A percentile compares a stretch with the other conserved stretches of the same genome.
These are phyloP conservation scores for Idaea straminata DNA, from an alignment of 2,888 invertebrate genomes.

Conservation along the genomic window DNA sequence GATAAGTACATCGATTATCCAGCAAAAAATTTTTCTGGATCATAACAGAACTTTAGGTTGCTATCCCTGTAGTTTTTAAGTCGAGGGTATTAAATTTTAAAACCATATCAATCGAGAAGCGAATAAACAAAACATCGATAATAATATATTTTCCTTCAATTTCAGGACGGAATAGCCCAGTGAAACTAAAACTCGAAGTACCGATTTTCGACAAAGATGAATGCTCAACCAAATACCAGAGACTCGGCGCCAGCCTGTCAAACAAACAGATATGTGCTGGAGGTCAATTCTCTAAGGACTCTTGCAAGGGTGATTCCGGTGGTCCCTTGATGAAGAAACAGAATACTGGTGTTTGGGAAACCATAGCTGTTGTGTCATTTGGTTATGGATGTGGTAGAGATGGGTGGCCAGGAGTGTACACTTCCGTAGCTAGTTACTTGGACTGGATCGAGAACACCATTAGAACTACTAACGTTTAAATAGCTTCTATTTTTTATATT, in stretches of 20 bases:
- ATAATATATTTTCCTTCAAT: not conserved
- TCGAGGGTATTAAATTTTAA: too few relatives aligned
- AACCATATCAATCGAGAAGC: not conserved
- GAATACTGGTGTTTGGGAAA: conserved; percentile 75
- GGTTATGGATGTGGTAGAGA: conserved; percentile 83
- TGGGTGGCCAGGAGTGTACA: conserved; percentile 85
- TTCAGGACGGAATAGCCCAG: conserved; percentile 72
- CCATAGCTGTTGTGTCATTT: conserved; percentile 84
- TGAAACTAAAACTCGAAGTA: conserved; percentile 83
- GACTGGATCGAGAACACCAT: conserved; percentile 81
- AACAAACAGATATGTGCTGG: conserved; percentile 85
- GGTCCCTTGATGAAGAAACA: conserved; percentile 85
- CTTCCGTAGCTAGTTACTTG: conserved; percentile 80
- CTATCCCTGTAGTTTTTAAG: too few relatives aligned
- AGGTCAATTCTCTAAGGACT: conserved; percentile 83
- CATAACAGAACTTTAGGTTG: conserved; percentile 3
- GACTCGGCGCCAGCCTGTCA: conserved; percentile 69
- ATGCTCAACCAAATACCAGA: conserved; percentile 75
- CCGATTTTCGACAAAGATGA: conserved; percentile 76
- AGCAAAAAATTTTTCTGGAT: conserved; percentile 1
- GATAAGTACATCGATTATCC: too few relatives aligned
- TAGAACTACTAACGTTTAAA: conserved; percentile 47
- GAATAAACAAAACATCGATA: not conserved
- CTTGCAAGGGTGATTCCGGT: conserved; percentile 88
- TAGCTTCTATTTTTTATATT: not conserved